These are phyloP conservation scores for Alcis repandata DNA, from an alignment of 2,888 invertebrate genomes.

Conservation along the genomic window DNA sequence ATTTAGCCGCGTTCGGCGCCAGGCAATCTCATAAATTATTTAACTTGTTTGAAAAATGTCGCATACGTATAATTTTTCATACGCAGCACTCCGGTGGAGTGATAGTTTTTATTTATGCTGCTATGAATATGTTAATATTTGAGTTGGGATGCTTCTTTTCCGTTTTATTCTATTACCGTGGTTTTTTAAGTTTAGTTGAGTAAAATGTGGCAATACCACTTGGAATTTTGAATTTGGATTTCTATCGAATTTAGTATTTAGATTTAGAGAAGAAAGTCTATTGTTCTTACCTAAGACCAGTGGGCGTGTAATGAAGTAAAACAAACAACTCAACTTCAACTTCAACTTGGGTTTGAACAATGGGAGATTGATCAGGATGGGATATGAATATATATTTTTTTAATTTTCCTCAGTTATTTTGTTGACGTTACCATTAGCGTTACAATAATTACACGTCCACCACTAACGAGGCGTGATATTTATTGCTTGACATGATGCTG, in stretches of 20 bases:
- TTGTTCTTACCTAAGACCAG: too few species aligned
- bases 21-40: constrained; percentile 46
- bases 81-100: constrained; percentile 38
- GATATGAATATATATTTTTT: too few species aligned
- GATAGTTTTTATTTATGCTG: constrained; percentile 41
- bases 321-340: too few species aligned
- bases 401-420: too few species aligned
- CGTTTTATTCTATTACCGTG: not conserved
- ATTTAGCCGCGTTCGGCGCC: constrained; percentile 34
- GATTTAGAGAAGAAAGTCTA: too few species aligned
- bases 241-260: too few species aligned
- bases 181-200: not conserved
- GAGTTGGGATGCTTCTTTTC: constrained; percentile 13
- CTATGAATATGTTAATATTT: constrained; percentile 26
- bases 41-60: constrained; percentile 43
- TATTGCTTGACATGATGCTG: constrained; percentile 43
- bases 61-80: constrained; percentile 42
- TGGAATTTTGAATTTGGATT: too few species aligned
- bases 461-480: constrained; percentile 54
- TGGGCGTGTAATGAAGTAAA: too few species aligned
- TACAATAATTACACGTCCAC: constrained; percentile 54
- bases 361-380: too few species aligned
- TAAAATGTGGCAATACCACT: too few species aligned
- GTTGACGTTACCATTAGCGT: constrained; percentile 49
- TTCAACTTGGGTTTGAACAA: too few species aligned